Evolutionary conservation across 2,113 vertebrate species (phyloP).

Genomic region (Litocranius walleri): DNA sequence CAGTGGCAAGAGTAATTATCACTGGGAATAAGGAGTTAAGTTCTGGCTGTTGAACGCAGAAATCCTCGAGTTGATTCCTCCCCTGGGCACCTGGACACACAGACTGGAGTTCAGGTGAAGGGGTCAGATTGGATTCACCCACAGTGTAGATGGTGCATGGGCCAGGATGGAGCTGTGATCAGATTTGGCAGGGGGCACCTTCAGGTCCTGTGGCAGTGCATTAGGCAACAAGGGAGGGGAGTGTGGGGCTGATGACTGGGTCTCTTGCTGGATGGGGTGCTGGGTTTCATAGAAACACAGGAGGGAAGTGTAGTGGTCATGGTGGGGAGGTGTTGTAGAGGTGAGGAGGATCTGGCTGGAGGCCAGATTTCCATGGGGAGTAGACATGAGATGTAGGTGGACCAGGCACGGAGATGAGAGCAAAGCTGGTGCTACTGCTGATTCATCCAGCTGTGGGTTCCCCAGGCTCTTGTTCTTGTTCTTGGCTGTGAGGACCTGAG

Average conservation of each 20-base stretch:
- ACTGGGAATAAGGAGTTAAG: neutral
- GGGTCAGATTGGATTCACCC: neutral
- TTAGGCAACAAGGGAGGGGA: neutral
- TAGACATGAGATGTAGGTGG: neutral
- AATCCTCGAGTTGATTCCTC: neutral
- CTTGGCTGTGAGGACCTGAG: neutral
- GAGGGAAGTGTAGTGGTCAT: neutral
- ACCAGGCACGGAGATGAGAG: neutral
- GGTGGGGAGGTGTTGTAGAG: neutral
- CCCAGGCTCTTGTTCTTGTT: neutral
- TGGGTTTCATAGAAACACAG: neutral
- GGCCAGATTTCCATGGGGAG: neutral
- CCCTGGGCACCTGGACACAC: neutral
- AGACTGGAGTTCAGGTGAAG: neutral
- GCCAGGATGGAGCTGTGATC: neutral
- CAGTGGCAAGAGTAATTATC: neutral
- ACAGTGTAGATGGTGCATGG: fast-evolving
- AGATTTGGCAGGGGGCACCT: neutral
- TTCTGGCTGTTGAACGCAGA: neutral
- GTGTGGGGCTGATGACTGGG: no score
- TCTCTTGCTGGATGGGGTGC: neutral
- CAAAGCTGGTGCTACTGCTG: neutral
- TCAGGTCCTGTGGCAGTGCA: neutral
- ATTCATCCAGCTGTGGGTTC: neutral
- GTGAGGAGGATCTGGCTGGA: neutral